A percentile compares a stretch with the other conserved stretches of the same genome.
Evolutionary conservation across 2,888 invertebrate genomes (phyloP).

Genomic region (Hydrotaea diabolus): DNA sequence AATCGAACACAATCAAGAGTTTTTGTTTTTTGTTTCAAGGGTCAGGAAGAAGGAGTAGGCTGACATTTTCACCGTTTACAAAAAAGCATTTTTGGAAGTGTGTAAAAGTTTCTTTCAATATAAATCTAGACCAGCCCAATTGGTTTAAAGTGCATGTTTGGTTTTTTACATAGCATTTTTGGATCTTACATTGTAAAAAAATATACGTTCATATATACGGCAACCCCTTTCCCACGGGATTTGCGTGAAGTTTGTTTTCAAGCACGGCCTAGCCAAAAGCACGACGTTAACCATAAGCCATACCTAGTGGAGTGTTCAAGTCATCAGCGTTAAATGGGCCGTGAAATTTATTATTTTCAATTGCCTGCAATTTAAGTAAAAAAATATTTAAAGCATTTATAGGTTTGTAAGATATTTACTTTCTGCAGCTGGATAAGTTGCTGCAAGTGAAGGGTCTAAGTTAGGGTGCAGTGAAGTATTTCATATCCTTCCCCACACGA

Average conservation of each 20-base stretch:
- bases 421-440: constrained; percentile 19
- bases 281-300: constrained; percentile 37
- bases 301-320: constrained; percentile 56
- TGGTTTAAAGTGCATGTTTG: background rate
- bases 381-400: too few species aligned
- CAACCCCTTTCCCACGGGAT: background rate
- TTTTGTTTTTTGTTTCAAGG: background rate
- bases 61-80: background rate
- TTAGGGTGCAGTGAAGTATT: too few species aligned
- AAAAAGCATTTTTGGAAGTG: background rate
- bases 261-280: background rate
- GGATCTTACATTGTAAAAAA: background rate
- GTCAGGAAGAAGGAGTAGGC: background rate
- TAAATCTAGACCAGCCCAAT: background rate
- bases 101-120: background rate
- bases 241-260: background rate
- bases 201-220: background rate
- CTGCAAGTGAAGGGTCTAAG: too few species aligned
- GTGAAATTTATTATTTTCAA: constrained; percentile 74
- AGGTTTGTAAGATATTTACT: constrained; percentile 23
- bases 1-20: background rate
- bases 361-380: constrained; percentile 73
- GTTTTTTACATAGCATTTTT: background rate
- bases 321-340: constrained; percentile 73
- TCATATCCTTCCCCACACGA: too few species aligned